phyloP scores from a whole-genome alignment of 1,140 invertebrate species.

The Catajapyx aquilonaris region DNA sequence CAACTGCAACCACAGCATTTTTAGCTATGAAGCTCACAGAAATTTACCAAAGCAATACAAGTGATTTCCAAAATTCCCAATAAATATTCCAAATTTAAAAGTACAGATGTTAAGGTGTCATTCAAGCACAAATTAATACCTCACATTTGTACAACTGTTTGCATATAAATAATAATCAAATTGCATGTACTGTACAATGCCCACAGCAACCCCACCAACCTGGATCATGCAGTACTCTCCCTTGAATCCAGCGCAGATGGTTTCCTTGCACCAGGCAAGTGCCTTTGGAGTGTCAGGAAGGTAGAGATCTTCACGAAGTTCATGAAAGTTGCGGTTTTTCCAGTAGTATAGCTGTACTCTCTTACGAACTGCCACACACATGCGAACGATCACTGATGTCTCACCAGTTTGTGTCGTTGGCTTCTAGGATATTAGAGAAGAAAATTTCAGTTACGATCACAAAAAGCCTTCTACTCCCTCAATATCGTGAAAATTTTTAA shows the following conservation, averaged over 20 bases:
- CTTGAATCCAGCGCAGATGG: conserved; percentile 63
- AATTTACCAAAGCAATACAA: conserved; percentile 9
- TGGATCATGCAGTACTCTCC: conserved; percentile 57
- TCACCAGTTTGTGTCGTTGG: conserved; percentile 41
- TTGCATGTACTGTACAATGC: no score
- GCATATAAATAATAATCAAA: no score
- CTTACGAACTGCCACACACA: conserved; percentile 74
- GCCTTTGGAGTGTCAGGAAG: conserved; percentile 64
- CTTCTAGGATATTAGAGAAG: no score
- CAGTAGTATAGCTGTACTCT: conserved; percentile 76
- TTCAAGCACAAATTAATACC: no score
- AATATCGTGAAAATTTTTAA: no score
- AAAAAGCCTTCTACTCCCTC: no score
- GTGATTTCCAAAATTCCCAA: conserved; percentile 2
- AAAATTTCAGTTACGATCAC: no score
- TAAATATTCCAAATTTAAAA: conserved; percentile 9
- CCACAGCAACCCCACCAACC: no score
- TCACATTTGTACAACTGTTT: no score
- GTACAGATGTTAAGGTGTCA: conserved; percentile 9
- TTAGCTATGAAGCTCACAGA: no score
- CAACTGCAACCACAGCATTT: no score
- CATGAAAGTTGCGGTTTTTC: conserved; percentile 62
- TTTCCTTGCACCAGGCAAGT: conserved; percentile 65
- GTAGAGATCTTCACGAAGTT: conserved; percentile 48
- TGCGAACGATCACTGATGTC: conserved; percentile 43